Conservation (phyloP, 2,888 invertebrate species). For the Dynastes grantii region DNA sequence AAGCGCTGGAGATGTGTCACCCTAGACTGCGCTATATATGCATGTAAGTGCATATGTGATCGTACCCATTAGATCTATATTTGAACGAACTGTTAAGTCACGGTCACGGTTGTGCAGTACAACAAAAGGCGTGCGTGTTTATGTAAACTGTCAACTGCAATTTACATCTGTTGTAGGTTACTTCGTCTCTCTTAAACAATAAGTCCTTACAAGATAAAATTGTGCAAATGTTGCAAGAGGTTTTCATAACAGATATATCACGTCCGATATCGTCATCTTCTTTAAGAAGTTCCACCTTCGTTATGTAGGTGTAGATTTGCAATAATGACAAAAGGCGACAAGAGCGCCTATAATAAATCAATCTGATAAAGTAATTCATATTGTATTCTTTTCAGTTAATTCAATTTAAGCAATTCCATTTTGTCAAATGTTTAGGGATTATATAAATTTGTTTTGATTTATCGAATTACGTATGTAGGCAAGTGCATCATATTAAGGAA, state of each 20-base stretch:
- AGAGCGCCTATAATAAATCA: background rate
- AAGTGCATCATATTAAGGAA: too few relatives aligned
- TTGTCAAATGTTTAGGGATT: too few relatives aligned
- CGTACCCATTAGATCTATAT: conserved; percentile 41
- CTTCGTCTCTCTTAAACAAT: background rate
- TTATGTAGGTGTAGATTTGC: conserved; percentile 8
- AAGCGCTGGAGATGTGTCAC: conserved; percentile 21
- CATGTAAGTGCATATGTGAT: conserved; percentile 7
- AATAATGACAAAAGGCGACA: background rate
- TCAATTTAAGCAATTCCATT: too few relatives aligned
- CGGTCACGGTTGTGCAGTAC: conserved; percentile 23
- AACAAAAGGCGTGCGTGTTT: conserved; percentile 15
- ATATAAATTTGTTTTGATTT: too few relatives aligned
- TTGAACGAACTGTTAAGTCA: conserved; percentile 37
- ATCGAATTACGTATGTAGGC: too few relatives aligned
- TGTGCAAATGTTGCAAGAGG: conserved; percentile 11
- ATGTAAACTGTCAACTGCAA: conserved; percentile 36
- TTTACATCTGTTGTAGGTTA: conserved; percentile 31
- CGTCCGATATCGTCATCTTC: conserved; percentile 12
- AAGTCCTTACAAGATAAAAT: conserved; percentile 11
- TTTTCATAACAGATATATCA: conserved; percentile 6
- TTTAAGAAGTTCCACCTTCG: conserved; percentile 7
- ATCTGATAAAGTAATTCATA: background rate
- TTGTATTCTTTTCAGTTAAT: too few relatives aligned
- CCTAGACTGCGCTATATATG: conserved; percentile 1